Percentiles rank a stretch among this genome's conserved stretches.
Evolutionary conservation across 2,113 vertebrate genomes (phyloP).

Genomic region (Calonectris borealis): DNA sequence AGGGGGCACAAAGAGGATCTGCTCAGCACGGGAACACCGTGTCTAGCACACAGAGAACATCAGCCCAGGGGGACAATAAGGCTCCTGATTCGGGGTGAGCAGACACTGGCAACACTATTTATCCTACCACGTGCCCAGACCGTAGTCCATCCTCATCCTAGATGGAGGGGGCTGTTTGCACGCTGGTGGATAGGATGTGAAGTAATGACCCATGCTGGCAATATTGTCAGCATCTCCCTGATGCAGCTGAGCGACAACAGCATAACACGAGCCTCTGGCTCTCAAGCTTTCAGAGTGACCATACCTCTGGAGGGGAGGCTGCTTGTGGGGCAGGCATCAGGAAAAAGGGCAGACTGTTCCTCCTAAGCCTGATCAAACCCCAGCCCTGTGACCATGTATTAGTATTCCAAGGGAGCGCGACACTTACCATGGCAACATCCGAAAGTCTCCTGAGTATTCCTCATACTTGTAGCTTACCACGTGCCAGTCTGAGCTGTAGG

Average conservation of each 20-base stretch:
- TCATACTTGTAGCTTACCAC: slow-evolving; percentile 97
- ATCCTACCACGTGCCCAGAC: not conserved
- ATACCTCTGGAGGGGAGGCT: not conserved
- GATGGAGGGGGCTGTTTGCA: not conserved
- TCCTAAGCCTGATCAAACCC: not conserved
- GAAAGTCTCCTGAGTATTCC: slow-evolving; percentile 94
- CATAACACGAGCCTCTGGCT: not conserved
- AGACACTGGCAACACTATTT: not conserved
- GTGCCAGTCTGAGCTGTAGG: slow-evolving; percentile 94
- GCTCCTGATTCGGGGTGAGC: not conserved
- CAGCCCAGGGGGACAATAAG: not conserved
- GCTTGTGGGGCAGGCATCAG: not conserved
- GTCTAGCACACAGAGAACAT: not conserved
- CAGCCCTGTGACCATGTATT: not conserved
- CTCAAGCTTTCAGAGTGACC: not conserved
- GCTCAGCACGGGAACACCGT: rapidly evolving
- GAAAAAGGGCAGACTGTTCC: not conserved
- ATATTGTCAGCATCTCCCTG: not conserved
- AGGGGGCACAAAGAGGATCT: not conserved
- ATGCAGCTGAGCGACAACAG: not conserved
- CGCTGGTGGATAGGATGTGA: not conserved
- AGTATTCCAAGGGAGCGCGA: not conserved
- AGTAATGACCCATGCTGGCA: not conserved
- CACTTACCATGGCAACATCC: slow-evolving; percentile 92
- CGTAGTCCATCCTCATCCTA: not conserved